phyloP scores from a whole-genome alignment of 1,140 invertebrate species.

The Paralvinella palmiformis region DNA sequence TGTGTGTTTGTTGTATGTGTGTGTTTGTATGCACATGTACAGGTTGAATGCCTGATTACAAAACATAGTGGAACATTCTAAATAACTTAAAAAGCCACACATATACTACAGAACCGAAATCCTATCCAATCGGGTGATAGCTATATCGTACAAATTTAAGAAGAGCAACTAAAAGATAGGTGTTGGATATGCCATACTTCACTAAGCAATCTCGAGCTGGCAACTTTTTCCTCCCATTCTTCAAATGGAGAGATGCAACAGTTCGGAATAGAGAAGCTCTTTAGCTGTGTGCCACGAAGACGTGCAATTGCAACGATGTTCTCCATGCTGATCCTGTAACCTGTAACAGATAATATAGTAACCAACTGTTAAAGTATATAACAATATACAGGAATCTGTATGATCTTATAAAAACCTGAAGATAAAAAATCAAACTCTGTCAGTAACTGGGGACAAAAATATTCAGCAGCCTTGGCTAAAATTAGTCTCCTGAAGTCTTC shows the following conservation, averaged over 20 bases:
- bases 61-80: neutral
- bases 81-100: conserved; percentile 26
- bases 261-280: conserved; percentile 60
- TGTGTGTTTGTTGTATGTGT: neutral
- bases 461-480: too few relatives aligned
- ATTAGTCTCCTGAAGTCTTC: too few relatives aligned
- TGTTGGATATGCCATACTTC: neutral
- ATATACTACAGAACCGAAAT: conserved; percentile 10
- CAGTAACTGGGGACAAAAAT: too few relatives aligned
- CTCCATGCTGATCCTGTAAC: conserved; percentile 59
- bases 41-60: neutral
- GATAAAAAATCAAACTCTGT: too few relatives aligned
- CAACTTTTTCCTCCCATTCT: conserved; percentile 21
- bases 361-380: too few relatives aligned
- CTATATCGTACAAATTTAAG: neutral
- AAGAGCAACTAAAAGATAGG: neutral
- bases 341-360: conserved; percentile 48
- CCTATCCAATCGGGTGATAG: conserved; percentile 1
- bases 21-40: neutral
- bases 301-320: conserved; percentile 66
- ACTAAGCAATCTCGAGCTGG: neutral
- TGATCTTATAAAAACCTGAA: too few relatives aligned
- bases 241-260: conserved; percentile 37
- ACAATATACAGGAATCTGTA: too few relatives aligned
- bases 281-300: conserved; percentile 58